These are phyloP conservation scores for Rachycentron canadum DNA, from an alignment of 2,797 vertebrate genomes.

Conservation along the genomic window DNA sequence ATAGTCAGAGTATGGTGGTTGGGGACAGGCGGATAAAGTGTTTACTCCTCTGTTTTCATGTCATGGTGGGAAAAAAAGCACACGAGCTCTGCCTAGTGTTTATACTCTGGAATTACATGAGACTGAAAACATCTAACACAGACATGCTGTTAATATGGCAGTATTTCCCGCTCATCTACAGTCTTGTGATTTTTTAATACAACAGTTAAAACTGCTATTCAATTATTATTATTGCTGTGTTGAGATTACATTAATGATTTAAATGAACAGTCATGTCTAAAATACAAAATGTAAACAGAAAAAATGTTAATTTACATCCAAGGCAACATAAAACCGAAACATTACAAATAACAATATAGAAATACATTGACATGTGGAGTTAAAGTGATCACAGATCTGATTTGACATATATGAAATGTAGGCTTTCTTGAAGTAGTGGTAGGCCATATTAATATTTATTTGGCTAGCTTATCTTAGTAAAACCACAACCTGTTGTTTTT, in stretches of 20 bases:
- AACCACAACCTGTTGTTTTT: not conserved
- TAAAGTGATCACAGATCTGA: not conserved
- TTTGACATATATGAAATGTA: too few relatives aligned
- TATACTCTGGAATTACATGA: constrained; percentile 58
- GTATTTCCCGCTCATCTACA: constrained; percentile 21
- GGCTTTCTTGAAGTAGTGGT: not conserved
- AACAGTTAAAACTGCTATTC: not conserved
- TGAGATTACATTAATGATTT: too few relatives aligned
- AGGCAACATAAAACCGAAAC: not conserved
- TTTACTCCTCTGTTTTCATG: constrained; percentile 41
- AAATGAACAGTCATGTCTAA: too few relatives aligned
- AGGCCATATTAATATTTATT: not conserved
- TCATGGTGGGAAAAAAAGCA: constrained; percentile 43
- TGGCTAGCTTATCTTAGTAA: not conserved
- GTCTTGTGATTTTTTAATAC: not conserved
- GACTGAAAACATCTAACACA: constrained; percentile 13
- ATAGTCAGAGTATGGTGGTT: constrained; percentile 27
- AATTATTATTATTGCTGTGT: not conserved
- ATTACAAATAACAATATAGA: not conserved
- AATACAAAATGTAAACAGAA: not conserved
- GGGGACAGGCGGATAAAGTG: constrained; percentile 49
- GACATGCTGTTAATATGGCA: constrained; percentile 5
- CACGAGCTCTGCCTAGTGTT: constrained; percentile 75
- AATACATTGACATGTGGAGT: not conserved
- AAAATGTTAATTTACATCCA: not conserved